Percentiles rank a stretch among this genome's conserved stretches.
Conservation (phyloP, 2,797 vertebrate genomes). For the Otolemur crassicaudatus region DNA sequence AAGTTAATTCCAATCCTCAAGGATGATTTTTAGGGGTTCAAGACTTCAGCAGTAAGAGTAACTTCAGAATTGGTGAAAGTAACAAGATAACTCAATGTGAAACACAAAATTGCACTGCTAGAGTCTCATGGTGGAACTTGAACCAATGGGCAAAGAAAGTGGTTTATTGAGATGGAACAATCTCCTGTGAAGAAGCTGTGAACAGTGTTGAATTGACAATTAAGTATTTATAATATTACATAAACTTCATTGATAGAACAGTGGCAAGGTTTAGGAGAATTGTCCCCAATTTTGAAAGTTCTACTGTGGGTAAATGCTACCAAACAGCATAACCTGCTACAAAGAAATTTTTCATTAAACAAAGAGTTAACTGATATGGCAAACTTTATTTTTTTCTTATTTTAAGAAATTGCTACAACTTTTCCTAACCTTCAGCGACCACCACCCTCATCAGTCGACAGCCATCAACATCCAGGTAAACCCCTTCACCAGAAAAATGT, state of each 20-base stretch:
- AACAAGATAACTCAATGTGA: background rate
- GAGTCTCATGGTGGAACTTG: background rate
- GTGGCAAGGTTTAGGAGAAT: no score
- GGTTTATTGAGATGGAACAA: background rate
- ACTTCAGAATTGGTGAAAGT: background rate
- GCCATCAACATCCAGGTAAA: background rate
- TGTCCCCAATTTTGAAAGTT: background rate
- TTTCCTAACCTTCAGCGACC: background rate
- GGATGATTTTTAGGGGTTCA: background rate
- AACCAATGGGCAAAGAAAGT: background rate
- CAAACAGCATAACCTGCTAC: background rate
- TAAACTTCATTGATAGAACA: background rate
- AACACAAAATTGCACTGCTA: background rate
- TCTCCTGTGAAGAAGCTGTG: background rate
- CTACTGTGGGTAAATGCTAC: background rate
- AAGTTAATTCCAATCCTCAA: background rate
- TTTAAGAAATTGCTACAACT: background rate
- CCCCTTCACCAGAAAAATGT: background rate
- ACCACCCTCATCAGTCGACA: background rate
- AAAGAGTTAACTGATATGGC: background rate
- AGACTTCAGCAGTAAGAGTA: background rate
- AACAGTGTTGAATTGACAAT: background rate
- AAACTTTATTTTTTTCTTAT: background rate
- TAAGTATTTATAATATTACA: background rate
- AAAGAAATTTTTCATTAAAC: background rate